phyloP scores from a whole-genome alignment of 2,113 vertebrate species.

The Nyctibius bracteatus region DNA sequence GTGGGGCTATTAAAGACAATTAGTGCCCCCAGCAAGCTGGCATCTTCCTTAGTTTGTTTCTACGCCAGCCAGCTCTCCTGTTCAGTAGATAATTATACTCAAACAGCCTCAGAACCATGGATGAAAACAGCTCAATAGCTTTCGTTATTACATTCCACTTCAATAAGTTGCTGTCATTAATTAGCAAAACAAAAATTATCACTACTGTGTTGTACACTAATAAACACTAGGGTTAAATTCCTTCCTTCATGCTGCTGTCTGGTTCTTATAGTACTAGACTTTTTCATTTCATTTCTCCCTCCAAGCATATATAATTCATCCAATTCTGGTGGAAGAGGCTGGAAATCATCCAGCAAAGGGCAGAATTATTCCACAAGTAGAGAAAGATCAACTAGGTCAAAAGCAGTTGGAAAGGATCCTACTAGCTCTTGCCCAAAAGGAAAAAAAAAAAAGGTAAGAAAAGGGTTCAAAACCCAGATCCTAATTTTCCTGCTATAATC shows the following conservation, averaged over 20 bases:
- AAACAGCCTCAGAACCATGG: background rate
- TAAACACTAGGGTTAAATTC: background rate
- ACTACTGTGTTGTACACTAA: background rate
- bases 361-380: background rate
- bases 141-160: background rate
- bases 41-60: background rate
- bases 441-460: background rate
- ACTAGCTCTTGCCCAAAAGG: background rate
- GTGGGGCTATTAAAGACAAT: too few relatives aligned
- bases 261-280: background rate
- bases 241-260: background rate
- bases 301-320: background rate
- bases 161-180: background rate
- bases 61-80: too few relatives aligned
- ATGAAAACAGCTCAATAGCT: background rate
- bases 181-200: background rate
- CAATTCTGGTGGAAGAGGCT: background rate
- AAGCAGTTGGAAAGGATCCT: background rate
- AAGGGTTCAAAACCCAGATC: background rate
- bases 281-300: background rate
- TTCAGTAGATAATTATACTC: background rate
- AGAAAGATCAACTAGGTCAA: background rate
- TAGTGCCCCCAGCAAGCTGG: accelerated
- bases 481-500: background rate
- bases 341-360: background rate